Evolutionary conservation across 2,797 vertebrate genomes (phyloP).

Genomic region (Anomalospiza imberbis): DNA sequence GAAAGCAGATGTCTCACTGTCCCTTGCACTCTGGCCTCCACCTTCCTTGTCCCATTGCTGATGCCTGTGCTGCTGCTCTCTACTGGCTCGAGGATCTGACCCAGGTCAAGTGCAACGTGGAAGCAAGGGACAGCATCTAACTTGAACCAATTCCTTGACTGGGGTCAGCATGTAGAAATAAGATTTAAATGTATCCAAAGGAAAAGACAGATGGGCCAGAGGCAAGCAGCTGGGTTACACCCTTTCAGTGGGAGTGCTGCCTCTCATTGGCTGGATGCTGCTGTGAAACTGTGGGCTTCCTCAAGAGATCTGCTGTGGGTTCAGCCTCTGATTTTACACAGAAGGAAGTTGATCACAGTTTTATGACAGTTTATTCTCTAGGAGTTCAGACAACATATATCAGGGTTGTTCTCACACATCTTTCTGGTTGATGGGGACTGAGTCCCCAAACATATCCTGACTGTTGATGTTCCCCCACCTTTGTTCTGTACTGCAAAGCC

Average conservation of each 20-base stretch:
- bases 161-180: not conserved
- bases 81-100: not conserved
- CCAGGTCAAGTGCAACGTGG: not conserved
- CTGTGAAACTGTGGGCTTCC: not conserved
- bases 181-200: not conserved
- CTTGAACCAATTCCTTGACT: not conserved
- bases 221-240: not conserved
- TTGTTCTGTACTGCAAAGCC: not conserved
- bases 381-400: not conserved
- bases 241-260: not conserved
- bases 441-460: not conserved
- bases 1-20: not conserved
- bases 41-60: not conserved
- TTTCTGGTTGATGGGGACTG: not conserved
- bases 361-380: not conserved
- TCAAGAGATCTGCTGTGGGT: not conserved
- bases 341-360: not conserved
- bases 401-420: not conserved
- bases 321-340: not conserved
- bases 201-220: not conserved
- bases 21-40: not conserved
- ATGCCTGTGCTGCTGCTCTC: not conserved
- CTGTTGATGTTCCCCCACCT: not conserved
- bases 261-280: not conserved
- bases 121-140: not conserved